phyloP scores from a whole-genome alignment of 2,113 vertebrate genomes.

The Mormoops blainvillei region DNA sequence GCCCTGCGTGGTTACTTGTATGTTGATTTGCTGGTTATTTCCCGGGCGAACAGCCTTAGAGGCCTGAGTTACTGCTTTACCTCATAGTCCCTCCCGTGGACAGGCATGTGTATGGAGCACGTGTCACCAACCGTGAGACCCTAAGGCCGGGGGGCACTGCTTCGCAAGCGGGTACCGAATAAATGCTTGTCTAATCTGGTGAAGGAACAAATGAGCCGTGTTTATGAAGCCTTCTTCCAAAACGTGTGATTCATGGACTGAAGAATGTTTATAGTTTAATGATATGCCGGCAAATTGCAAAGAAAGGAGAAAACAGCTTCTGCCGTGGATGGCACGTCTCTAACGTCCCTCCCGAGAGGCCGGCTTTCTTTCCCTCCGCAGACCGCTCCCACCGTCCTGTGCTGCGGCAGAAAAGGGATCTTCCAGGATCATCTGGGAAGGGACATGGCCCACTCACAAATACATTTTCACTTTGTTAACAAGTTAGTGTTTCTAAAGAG shows the following conservation, averaged over 20 bases:
- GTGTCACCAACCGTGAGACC: neutral
- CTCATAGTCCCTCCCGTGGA: accelerated
- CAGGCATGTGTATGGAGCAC: no score
- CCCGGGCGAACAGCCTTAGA: neutral
- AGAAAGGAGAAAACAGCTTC: neutral
- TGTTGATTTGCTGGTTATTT: neutral
- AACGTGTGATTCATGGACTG: neutral
- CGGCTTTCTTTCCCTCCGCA: neutral
- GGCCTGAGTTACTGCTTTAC: neutral
- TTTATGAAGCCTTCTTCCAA: neutral
- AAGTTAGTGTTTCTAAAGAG: neutral
- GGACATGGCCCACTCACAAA: neutral
- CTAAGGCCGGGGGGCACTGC: neutral
- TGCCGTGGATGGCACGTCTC: accelerated
- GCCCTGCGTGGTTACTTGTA: accelerated
- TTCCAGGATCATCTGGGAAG: neutral
- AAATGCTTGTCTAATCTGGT: neutral
- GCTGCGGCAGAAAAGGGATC: neutral
- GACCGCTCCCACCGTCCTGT: accelerated
- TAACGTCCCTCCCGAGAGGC: no score
- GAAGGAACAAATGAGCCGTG: neutral
- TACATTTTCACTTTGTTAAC: neutral
- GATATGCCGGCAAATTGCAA: neutral
- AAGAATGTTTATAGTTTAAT: neutral
- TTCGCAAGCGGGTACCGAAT: no score